Conservation (phyloP, 1,140 invertebrate species). For the Trissolcus basalis region DNA sequence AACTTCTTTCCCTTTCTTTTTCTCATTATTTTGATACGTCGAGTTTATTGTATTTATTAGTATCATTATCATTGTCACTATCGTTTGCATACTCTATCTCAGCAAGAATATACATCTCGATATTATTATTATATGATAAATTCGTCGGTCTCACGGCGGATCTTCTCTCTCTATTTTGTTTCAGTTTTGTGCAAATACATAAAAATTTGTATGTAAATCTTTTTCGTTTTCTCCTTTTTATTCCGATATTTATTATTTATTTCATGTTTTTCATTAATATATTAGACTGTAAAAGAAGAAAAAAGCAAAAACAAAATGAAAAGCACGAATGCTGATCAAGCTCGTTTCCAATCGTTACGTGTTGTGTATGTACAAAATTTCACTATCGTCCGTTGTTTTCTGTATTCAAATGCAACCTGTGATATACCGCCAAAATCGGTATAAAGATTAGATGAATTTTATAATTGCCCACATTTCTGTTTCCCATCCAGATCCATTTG, state of each 20-base stretch:
- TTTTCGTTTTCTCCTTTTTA: slow-evolving; percentile 21
- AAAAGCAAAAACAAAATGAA: background rate
- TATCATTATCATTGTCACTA: slow-evolving; percentile 43
- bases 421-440: slow-evolving; percentile 40
- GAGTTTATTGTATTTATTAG: slow-evolving; percentile 53
- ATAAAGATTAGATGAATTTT: slow-evolving; percentile 28
- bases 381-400: slow-evolving; percentile 51
- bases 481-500: slow-evolving; percentile 21
- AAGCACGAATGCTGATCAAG: slow-evolving; percentile 32
- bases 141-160: slow-evolving; percentile 2
- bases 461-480: slow-evolving; percentile 22
- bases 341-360: slow-evolving; percentile 33
- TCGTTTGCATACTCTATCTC: slow-evolving; percentile 44
- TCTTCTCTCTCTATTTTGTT: slow-evolving; percentile 37
- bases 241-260: slow-evolving; percentile 12
- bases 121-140: slow-evolving; percentile 20
- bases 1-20: slow-evolving; percentile 6
- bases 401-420: slow-evolving; percentile 62
- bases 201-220: slow-evolving; percentile 25
- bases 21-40: slow-evolving; percentile 21
- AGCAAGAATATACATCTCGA: too few species aligned
- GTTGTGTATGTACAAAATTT: slow-evolving; percentile 45
- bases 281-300: slow-evolving; percentile 34
- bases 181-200: slow-evolving; percentile 22
- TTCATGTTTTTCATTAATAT: slow-evolving; percentile 44